Percentiles rank a stretch among this genome's conserved stretches.
phyloP scores from a whole-genome alignment of 2,113 vertebrate genomes.

The Petromus typicus region DNA sequence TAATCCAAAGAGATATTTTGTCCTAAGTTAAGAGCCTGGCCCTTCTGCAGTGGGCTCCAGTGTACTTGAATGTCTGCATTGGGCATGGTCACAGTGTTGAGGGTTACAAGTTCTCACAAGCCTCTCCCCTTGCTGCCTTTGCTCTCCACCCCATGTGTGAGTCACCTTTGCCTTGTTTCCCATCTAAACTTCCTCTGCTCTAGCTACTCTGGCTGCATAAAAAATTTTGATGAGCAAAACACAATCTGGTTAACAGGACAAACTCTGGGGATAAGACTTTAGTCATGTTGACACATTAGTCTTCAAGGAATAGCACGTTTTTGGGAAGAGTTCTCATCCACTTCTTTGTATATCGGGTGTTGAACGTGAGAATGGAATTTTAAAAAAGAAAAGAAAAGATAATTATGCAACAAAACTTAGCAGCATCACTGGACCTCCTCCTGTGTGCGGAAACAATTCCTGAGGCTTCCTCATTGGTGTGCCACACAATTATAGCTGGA shows the following conservation, averaged over 20 bases:
- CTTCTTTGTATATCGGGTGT: neutral
- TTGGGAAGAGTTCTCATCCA: slow-evolving; percentile 1
- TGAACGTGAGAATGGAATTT: slow-evolving; percentile 15
- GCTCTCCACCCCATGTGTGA: neutral
- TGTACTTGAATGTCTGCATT: neutral
- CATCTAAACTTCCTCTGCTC: neutral
- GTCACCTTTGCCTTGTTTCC: neutral
- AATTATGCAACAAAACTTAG: slow-evolving; percentile 42
- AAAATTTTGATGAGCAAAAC: neutral
- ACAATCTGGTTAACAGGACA: neutral
- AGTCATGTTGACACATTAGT: neutral
- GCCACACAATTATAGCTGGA: neutral
- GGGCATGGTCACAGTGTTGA: slow-evolving; percentile 6
- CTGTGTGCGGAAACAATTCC: slow-evolving; percentile 42
- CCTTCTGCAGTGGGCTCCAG: neutral
- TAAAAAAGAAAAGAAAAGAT: slow-evolving; percentile 50
- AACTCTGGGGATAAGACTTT: neutral
- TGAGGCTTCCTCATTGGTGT: neutral
- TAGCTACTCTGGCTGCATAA: neutral
- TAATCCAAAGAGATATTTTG: neutral
- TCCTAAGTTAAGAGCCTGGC: neutral
- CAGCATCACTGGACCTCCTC: neutral
- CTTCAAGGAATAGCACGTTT: slow-evolving; percentile 19
- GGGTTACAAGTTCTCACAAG: slow-evolving; percentile 2
- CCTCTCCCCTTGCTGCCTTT: neutral